These are phyloP conservation scores for Parapristionchus giblindavisi DNA, from an alignment of 2,888 invertebrate species.

Conservation along the genomic window DNA sequence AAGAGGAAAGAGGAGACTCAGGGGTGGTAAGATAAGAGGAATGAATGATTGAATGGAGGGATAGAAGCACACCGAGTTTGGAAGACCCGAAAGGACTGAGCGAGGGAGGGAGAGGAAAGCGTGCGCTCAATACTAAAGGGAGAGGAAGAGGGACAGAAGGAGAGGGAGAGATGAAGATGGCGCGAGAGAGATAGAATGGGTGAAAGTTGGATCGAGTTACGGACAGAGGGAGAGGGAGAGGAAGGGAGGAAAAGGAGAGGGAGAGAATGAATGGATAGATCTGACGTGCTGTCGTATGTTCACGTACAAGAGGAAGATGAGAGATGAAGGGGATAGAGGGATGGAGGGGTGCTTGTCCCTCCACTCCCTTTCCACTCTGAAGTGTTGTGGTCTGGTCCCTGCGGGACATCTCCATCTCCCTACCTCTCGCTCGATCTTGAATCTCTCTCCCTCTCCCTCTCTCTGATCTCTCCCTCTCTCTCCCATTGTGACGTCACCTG, in stretches of 20 bases:
- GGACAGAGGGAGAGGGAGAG: constrained; percentile 19
- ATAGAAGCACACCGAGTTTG: neutral
- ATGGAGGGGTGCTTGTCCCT: neutral
- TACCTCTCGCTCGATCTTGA: too few relatives aligned
- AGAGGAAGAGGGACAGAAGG: neutral
- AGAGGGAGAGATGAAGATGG: neutral
- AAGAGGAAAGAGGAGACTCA: neutral
- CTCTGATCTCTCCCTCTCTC: too few relatives aligned
- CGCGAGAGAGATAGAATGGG: neutral
- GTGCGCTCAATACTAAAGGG: neutral
- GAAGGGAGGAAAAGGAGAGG: constrained; percentile 5
- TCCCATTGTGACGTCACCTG: too few relatives aligned
- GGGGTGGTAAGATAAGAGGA: neutral
- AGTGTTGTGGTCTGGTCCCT: too few relatives aligned
- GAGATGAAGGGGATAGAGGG: neutral
- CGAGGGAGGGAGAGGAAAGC: neutral
- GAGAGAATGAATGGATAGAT: neutral
- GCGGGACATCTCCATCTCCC: too few relatives aligned
- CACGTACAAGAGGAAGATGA: too few relatives aligned
- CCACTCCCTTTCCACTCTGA: too few relatives aligned
- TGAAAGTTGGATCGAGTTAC: neutral
- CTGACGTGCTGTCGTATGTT: too few relatives aligned
- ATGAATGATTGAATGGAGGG: neutral
- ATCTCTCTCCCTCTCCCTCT: too few relatives aligned
- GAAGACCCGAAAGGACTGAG: neutral